Conservation (phyloP, 1,140 invertebrate species). For the Anthonomus grandis region DNA sequence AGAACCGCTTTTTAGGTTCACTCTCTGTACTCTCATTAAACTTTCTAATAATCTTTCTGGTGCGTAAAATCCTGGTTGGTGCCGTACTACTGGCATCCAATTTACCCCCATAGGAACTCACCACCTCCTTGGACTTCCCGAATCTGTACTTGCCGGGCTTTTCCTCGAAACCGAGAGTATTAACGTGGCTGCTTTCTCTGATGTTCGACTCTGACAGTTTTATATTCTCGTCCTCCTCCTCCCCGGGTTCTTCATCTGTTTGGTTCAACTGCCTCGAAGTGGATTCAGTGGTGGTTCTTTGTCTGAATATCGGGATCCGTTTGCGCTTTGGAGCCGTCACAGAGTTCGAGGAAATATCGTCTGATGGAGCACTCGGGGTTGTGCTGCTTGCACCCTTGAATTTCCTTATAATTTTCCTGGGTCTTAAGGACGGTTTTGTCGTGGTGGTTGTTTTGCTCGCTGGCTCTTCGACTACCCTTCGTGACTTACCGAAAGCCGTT, state of each 20-base stretch:
- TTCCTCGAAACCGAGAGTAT: constrained; percentile 32
- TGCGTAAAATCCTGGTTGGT: constrained; percentile 41
- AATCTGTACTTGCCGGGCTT: constrained; percentile 26
- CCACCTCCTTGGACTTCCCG: constrained; percentile 1
- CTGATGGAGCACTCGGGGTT: neutral
- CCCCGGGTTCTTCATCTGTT: constrained; percentile 39
- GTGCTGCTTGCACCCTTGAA: constrained; percentile 29
- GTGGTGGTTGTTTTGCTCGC: constrained; percentile 20
- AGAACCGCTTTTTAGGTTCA: neutral
- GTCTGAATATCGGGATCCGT: constrained; percentile 11
- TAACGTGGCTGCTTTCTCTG: constrained; percentile 50
- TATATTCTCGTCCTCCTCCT: constrained; percentile 54
- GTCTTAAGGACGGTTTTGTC: constrained; percentile 9
- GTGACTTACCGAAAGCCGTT: constrained; percentile 19
- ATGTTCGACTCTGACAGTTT: constrained; percentile 56
- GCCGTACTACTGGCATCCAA: constrained; percentile 22
- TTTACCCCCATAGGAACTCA: neutral
- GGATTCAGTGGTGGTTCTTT: neutral
- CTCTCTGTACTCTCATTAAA: constrained; percentile 28
- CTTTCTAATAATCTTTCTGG: constrained; percentile 55
- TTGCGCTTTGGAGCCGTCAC: neutral
- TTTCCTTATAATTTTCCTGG: constrained; percentile 35
- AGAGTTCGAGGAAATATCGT: neutral
- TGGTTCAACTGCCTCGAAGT: constrained; percentile 17
- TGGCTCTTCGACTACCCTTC: constrained; percentile 15